phyloP scores from a whole-genome alignment of 2,113 vertebrate species.

The Hypanus sabinus region DNA sequence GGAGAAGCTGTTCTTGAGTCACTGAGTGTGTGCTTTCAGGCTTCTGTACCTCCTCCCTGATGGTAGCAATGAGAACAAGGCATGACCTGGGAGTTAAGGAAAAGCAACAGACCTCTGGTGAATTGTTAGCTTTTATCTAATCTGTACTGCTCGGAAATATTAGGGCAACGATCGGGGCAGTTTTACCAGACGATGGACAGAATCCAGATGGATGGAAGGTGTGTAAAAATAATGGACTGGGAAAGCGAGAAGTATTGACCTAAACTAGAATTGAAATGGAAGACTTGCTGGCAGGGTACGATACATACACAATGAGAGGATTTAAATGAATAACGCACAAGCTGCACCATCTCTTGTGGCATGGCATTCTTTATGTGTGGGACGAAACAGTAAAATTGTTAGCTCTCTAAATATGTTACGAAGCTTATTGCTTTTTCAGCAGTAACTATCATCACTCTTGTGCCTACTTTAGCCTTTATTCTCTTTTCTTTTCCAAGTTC shows the following conservation, averaged over 20 bases:
- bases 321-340: background rate
- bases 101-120: background rate
- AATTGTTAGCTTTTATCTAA: background rate
- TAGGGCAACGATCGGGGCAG: background rate
- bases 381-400: background rate
- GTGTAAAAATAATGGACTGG: background rate
- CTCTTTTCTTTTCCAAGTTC: background rate
- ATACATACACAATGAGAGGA: background rate
- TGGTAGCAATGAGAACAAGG: too few species aligned
- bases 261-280: background rate
- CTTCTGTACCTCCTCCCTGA: too few species aligned
- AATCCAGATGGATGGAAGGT: background rate
- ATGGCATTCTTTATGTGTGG: background rate
- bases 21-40: too few species aligned
- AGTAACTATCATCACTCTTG: background rate
- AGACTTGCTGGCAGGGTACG: background rate
- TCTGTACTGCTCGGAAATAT: background rate
- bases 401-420: background rate
- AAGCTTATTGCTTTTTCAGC: background rate
- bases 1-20: too few species aligned
- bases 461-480: background rate
- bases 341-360: background rate
- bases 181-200: background rate
- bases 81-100: background rate
- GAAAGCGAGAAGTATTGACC: background rate